Percentiles rank a stretch among this genome's conserved stretches.
phyloP scores from a whole-genome alignment of 2,888 invertebrate species.

The Seira ritae region DNA sequence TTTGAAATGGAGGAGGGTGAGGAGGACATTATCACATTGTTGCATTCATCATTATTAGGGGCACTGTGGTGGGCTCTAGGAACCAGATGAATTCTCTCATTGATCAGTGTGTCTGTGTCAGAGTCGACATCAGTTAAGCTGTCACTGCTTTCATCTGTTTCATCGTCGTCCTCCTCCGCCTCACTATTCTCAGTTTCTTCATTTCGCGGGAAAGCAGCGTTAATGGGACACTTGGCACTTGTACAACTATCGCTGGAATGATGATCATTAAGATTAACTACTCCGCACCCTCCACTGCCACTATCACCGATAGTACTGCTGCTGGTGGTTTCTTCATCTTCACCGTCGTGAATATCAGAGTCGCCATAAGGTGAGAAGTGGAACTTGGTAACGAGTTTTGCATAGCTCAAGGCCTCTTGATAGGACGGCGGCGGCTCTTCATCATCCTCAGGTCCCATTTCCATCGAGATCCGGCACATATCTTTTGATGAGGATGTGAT shows the following conservation, averaged over 20 bases:
- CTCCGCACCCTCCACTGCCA: neutral
- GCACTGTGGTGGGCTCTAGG: neutral
- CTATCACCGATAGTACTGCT: neutral
- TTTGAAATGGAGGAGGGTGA: neutral
- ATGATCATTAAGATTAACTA: neutral
- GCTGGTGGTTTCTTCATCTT: neutral
- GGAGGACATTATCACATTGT: no score
- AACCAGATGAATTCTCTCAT: neutral
- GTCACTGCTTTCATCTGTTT: conserved; percentile 18
- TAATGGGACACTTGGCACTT: conserved; percentile 4
- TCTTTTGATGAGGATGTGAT: conserved; percentile 41
- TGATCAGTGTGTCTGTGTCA: conserved; percentile 3
- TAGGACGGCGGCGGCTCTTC: conserved; percentile 59
- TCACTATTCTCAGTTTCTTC: conserved; percentile 7
- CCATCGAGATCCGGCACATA: conserved; percentile 20
- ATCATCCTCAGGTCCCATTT: conserved; percentile 10
- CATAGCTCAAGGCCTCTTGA: conserved; percentile 55
- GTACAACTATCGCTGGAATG: neutral
- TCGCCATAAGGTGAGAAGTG: conserved; percentile 45
- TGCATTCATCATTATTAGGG: no score
- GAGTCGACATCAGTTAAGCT: neutral
- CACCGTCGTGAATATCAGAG: neutral
- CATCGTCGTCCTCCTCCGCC: conserved; percentile 19
- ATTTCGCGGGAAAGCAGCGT: neutral
- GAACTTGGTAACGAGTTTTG: conserved; percentile 30